Conservation (phyloP, 2,888 invertebrate species). For the Portevinia maculata region DNA sequence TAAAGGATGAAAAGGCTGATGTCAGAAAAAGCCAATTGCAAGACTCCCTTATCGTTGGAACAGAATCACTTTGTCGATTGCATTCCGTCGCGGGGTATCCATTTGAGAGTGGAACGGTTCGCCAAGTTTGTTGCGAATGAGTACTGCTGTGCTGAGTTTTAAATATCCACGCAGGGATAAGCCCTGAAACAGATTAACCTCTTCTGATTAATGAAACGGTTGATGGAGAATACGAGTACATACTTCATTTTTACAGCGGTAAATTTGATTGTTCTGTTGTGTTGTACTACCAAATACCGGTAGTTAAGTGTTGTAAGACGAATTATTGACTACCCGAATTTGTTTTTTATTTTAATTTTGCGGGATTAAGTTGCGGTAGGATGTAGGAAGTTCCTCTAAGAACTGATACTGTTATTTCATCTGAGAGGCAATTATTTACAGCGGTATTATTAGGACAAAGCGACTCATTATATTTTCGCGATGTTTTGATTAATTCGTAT, state of each 20-base stretch:
- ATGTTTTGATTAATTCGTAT: too few relatives aligned
- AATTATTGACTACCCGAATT: constrained; percentile 35
- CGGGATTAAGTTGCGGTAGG: constrained; percentile 29
- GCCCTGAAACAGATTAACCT: constrained; percentile 69
- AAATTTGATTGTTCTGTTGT: constrained; percentile 61
- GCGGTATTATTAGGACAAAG: constrained; percentile 47
- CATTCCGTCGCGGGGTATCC: constrained; percentile 12
- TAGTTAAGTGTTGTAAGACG: constrained; percentile 58
- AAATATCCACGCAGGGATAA: constrained; percentile 55
- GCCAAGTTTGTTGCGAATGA: constrained; percentile 16
- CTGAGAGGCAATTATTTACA: constrained; percentile 48
- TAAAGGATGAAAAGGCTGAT: constrained; percentile 61
- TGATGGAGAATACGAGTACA: constrained; percentile 64
- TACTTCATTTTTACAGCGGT: constrained; percentile 57
- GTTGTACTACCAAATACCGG: constrained; percentile 53
- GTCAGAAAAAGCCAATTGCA: constrained; percentile 57
- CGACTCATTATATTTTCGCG: too few relatives aligned
- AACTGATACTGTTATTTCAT: constrained; percentile 47
- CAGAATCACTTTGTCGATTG: constrained; percentile 53
- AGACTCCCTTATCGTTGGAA: constrained; percentile 53
- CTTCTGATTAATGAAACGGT: constrained; percentile 70
- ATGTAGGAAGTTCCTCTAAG: constrained; percentile 18
- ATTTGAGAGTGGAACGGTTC: constrained; percentile 7
- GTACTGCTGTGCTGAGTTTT: constrained; percentile 6
- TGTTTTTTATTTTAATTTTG: constrained; percentile 9